These are phyloP conservation scores for Mythimna impura DNA, from an alignment of 2,888 invertebrate genomes.

Conservation along the genomic window DNA sequence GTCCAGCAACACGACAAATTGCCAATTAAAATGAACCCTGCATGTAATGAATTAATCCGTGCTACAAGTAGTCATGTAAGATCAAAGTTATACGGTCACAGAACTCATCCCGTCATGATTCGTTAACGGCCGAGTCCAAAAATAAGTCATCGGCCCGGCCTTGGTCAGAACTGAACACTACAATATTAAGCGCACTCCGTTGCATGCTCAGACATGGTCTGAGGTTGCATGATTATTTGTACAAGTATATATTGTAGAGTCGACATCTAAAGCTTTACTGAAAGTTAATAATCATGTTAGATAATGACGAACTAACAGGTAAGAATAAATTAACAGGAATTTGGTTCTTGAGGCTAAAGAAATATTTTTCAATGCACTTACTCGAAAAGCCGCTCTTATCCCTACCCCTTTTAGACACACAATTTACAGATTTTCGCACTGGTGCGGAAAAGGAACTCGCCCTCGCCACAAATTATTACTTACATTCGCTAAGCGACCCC, in stretches of 20 bases:
- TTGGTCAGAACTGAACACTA: conserved; percentile 49
- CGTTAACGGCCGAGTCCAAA: conserved; percentile 54
- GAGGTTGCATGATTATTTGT: conserved; percentile 39
- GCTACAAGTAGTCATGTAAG: conserved; percentile 35
- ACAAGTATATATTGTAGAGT: conserved; percentile 5
- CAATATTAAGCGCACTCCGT: conserved; percentile 38
- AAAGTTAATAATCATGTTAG: conserved; percentile 25
- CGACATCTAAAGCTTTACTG: conserved; percentile 32
- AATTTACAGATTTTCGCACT: no score
- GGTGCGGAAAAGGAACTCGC: no score
- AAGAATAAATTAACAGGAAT: conserved; percentile 3
- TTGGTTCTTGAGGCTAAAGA: no score
- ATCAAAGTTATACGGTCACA: conserved; percentile 55
- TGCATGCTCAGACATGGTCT: no score
- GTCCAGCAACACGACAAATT: conserved; percentile 2
- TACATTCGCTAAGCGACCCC: no score
- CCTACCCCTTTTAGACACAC: no score
- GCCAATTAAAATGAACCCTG: conserved; percentile 19
- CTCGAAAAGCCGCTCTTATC: no score
- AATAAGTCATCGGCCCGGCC: conserved; percentile 62
- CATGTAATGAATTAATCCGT: conserved; percentile 22
- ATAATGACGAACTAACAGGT: neutral
- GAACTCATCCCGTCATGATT: conserved; percentile 54
- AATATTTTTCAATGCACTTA: no score
- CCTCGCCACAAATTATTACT: no score